Evolutionary conservation across 2,113 vertebrate genomes (phyloP).

Genomic region (Alethe diademata): DNA sequence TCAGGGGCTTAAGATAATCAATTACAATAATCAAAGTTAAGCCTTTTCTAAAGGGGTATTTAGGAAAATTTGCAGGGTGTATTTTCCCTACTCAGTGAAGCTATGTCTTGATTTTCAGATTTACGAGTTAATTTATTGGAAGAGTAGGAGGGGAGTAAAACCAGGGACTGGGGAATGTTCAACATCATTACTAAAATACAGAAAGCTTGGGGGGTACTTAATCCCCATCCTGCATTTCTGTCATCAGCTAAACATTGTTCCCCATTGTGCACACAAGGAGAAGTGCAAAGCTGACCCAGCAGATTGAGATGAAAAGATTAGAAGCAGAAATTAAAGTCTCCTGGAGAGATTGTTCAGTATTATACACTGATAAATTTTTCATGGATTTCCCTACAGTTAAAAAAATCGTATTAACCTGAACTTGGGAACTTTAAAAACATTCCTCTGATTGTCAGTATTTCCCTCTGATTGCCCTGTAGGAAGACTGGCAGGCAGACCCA

Average conservation of each 20-base stretch:
- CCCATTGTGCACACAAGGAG: slow-evolving; percentile 43
- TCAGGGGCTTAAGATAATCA: slow-evolving; percentile 21
- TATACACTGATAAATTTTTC: slow-evolving; percentile 56
- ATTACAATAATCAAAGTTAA: slow-evolving; percentile 45
- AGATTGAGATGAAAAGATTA: slow-evolving; percentile 54
- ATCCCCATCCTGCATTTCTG: slow-evolving; percentile 41
- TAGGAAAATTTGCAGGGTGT: slow-evolving; percentile 39
- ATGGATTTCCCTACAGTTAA: background rate
- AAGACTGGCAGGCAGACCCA: background rate
- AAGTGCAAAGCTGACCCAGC: slow-evolving; percentile 54
- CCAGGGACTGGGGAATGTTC: background rate
- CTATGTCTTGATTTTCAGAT: slow-evolving; percentile 37
- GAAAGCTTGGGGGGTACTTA: slow-evolving; percentile 30
- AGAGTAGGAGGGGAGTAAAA: slow-evolving; percentile 13
- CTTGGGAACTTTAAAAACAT: background rate
- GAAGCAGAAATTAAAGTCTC: slow-evolving; percentile 59
- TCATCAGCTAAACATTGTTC: slow-evolving; percentile 40
- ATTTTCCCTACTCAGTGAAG: slow-evolving; percentile 15
- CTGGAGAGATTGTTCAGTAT: slow-evolving; percentile 49
- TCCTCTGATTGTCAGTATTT: background rate
- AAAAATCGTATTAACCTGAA: slow-evolving; percentile 38
- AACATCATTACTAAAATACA: background rate
- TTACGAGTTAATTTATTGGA: slow-evolving; percentile 31
- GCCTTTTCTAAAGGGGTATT: slow-evolving; percentile 27
- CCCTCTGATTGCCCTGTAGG: background rate